Conservation (phyloP, 2,113 vertebrate species). For the Apistogramma diplotaenia region DNA sequence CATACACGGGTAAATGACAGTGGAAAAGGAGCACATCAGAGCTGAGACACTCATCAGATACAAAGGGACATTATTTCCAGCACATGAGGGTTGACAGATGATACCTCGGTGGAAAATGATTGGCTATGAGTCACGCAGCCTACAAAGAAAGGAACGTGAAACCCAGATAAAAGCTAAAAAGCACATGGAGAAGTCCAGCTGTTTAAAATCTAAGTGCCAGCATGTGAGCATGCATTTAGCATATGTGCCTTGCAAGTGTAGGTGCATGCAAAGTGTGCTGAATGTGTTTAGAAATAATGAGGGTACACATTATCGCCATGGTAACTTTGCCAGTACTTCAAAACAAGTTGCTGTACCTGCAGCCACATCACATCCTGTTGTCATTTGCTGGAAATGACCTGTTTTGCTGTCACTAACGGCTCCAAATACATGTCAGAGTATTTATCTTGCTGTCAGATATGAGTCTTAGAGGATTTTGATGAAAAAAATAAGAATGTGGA, state of each 20-base stretch:
- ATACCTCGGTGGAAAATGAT: conserved; percentile 27
- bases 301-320: conserved; percentile 7
- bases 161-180: conserved; percentile 23
- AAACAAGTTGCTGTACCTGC: conserved; percentile 13
- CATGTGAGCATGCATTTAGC: conserved; percentile 8
- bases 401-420: not conserved
- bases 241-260: not conserved
- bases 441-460: not conserved
- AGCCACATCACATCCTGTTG: conserved; percentile 64
- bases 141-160: conserved; percentile 10
- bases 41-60: conserved; percentile 24
- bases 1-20: not conserved
- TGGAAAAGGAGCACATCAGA: conserved; percentile 22
- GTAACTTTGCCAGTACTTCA: conserved; percentile 23
- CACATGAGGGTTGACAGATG: conserved; percentile 1
- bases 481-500: not conserved
- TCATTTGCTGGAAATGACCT: conserved; percentile 24
- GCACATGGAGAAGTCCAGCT: conserved; percentile 19
- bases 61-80: conserved; percentile 35
- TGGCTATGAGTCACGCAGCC: not conserved
- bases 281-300: not conserved
- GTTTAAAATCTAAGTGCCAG: not conserved
- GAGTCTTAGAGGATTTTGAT: not conserved
- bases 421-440: not conserved
- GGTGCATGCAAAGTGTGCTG: conserved; percentile 44